phyloP scores from a whole-genome alignment of 1,140 invertebrate species.

The Holotrichia oblita region DNA sequence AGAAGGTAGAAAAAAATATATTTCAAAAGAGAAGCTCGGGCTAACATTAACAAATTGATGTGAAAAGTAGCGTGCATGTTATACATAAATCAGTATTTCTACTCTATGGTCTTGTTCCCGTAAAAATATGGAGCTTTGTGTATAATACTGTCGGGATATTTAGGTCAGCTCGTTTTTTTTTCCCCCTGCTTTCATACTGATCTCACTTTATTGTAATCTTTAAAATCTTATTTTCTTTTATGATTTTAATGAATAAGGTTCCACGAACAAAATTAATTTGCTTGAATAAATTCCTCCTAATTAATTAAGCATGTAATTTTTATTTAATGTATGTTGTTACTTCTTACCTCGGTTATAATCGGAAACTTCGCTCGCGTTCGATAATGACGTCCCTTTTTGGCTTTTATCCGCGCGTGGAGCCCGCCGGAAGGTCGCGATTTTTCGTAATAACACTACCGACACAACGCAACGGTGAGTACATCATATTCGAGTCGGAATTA shows the following conservation, averaged over 20 bases:
- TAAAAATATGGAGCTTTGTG: conserved; percentile 3
- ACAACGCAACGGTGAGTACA: too few species aligned
- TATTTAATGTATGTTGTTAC: too few species aligned
- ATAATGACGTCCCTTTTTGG: too few species aligned
- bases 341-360: too few species aligned
- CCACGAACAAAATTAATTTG: neutral
- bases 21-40: neutral
- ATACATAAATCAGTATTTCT: conserved; percentile 21
- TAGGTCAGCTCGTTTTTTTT: neutral
- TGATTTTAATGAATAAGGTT: conserved; percentile 1
- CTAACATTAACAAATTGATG: conserved; percentile 25
- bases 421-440: too few species aligned
- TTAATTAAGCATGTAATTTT: neutral
- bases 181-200: neutral
- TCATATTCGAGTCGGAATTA: too few species aligned
- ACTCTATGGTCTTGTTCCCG: neutral
- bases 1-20: neutral
- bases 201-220: neutral
- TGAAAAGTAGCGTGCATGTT: conserved; percentile 27
- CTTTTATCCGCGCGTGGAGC: too few species aligned
- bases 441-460: too few species aligned
- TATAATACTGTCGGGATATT: neutral
- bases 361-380: too few species aligned
- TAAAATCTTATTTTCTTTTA: neutral
- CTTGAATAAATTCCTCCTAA: neutral